Conservation (phyloP, 2,113 vertebrate genomes). For the Vidua chalybeata region DNA sequence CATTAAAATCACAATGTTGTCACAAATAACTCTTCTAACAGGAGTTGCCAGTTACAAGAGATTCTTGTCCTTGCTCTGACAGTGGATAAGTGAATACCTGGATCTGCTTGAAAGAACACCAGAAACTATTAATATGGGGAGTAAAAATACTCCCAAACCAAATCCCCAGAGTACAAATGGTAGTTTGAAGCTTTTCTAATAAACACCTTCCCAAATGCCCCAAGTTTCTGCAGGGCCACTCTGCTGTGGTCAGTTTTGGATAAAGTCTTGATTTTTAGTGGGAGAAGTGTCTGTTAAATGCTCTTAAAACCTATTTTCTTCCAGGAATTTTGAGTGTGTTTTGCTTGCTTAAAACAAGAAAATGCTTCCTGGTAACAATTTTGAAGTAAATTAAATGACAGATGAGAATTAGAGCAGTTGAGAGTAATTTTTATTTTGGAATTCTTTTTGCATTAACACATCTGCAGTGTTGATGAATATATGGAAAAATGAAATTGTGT, state of each 20-base stretch:
- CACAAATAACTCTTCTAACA: not conserved
- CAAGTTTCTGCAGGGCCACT: not conserved
- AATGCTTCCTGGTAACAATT: constrained; percentile 10
- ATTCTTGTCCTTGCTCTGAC: not conserved
- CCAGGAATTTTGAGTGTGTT: not conserved
- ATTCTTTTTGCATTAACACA: constrained; percentile 86
- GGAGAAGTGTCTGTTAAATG: not conserved
- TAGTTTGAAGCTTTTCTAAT: not conserved
- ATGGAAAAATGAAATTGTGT: constrained; percentile 87
- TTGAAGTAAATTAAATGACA: constrained; percentile 59
- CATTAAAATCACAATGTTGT: not conserved
- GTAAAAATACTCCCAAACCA: not conserved
- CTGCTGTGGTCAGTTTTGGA: not conserved
- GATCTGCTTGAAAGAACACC: not conserved
- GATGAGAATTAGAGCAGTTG: constrained; percentile 41
- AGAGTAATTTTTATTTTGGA: constrained; percentile 72
- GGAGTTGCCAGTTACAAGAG: not conserved
- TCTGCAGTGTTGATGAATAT: constrained; percentile 83
- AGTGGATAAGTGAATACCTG: constrained; percentile 3
- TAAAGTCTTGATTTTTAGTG: not conserved
- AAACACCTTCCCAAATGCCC: not conserved
- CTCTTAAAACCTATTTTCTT: not conserved
- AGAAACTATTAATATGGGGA: not conserved
- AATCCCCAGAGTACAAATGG: not conserved
- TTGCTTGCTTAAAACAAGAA: not conserved